A percentile compares a stretch with the other conserved stretches of the same genome.
phyloP scores from a whole-genome alignment of 2,888 invertebrate genomes.

The Oxyteleia sp. region DNA sequence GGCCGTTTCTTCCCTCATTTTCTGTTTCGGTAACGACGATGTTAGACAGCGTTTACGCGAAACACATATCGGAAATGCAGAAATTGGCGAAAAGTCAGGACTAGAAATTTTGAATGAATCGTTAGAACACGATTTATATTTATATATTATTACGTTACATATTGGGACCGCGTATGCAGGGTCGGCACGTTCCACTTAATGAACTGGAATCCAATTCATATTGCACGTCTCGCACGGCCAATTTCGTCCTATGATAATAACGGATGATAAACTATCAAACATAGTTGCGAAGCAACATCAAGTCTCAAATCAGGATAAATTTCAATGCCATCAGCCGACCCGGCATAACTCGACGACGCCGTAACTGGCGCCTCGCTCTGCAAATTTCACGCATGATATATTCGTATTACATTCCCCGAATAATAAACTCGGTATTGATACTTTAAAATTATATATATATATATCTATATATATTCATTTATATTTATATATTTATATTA shows the following conservation, averaged over 20 bases:
- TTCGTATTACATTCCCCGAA: conserved; percentile 52
- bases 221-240: conserved; percentile 33
- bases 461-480: conserved; percentile 69
- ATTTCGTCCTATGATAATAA: conserved; percentile 32
- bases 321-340: conserved; percentile 39
- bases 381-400: conserved; percentile 71
- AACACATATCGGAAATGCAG: conserved; percentile 64
- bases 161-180: conserved; percentile 42
- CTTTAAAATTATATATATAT: conserved; percentile 75
- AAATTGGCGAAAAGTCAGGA: conserved; percentile 80
- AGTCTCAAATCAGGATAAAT: conserved; percentile 37
- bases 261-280: conserved; percentile 54
- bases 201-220: conserved; percentile 31
- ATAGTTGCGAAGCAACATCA: conserved; percentile 43
- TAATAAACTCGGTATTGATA: conserved; percentile 64
- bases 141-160: conserved; percentile 66
- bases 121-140: conserved; percentile 73
- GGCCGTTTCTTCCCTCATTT: conserved; percentile 76
- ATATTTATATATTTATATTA: conserved; percentile 78
- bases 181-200: conserved; percentile 35
- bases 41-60: conserved; percentile 50
- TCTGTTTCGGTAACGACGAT: conserved; percentile 54
- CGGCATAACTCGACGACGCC: conserved; percentile 52
- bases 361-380: conserved; percentile 37
- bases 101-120: conserved; percentile 85